These are phyloP conservation scores for Pogona vitticeps DNA, from an alignment of 2,113 vertebrate species.

Conservation along the genomic window DNA sequence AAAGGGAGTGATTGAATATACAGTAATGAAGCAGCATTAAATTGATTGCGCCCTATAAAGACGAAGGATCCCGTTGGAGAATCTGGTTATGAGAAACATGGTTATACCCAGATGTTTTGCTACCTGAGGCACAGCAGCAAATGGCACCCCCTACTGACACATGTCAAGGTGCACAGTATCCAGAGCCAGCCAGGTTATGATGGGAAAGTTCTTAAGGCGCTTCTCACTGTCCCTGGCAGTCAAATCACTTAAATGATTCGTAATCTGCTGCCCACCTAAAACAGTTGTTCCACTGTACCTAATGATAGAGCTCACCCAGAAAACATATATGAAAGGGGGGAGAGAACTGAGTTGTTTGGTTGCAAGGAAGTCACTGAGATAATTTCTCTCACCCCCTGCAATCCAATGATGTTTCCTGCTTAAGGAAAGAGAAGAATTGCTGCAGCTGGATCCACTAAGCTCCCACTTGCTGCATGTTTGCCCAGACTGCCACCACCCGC, in stretches of 20 bases:
- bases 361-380: not conserved
- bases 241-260: too few relatives aligned
- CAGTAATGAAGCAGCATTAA: conserved; percentile 38
- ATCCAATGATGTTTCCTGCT: not conserved
- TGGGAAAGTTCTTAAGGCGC: not conserved
- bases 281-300: not conserved
- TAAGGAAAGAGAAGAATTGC: too few relatives aligned
- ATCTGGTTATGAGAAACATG: not conserved
- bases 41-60: conserved; percentile 25
- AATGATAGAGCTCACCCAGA: not conserved
- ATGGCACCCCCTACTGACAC: not conserved
- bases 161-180: not conserved
- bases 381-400: not conserved
- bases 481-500: too few relatives aligned
- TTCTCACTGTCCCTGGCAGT: not conserved
- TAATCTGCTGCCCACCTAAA: not conserved
- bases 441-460: too few relatives aligned
- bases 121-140: not conserved
- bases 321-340: not conserved
- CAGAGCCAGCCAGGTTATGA: not conserved
- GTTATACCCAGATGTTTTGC: not conserved
- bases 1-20: not conserved
- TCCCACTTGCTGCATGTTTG: too few relatives aligned
- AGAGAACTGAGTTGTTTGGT: not conserved
- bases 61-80: not conserved